Evolutionary conservation across 2,888 invertebrate genomes (phyloP), one percentile per base, ranked within the genome.

Genomic region (Epirrita christyi): DNA sequence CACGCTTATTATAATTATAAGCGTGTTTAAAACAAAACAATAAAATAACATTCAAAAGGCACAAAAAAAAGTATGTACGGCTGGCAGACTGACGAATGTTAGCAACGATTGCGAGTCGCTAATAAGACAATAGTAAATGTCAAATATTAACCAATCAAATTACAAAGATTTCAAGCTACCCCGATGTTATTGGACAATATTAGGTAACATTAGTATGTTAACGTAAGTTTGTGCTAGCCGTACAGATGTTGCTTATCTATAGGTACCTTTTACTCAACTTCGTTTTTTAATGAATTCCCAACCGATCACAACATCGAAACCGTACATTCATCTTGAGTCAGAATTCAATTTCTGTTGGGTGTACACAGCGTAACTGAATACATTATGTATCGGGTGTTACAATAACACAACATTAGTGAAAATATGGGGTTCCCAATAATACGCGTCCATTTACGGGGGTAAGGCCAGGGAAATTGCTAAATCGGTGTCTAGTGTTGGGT

Each of bases 321-420:
- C 42, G 37, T 54, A 37, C 34, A 57, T 54, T 54, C 60, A 51
- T 51, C 29, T 32, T 6, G 52, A 53, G 43, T 51, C 64, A 54
- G 67, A 68, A 72, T 71, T 71, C 68, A 67, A 72, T 65, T 53
- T 53, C 45, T 47, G 43, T 28, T 27, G 36, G 46, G 21, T 28
- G 29, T 50, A 47, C 49, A 63, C 58, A 54, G 73, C 63, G 72
- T 74, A 71, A 74, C 68, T 60, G 59, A 57, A 67, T 68, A 72
- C n/a, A n/a, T n/a, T 64, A 44, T 48, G 48, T 27, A 1, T 55
- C 36, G 43, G 44, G 43, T 58, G 43, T 49, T 49, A 53, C 50
- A 55, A 46, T 57, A 57, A 36, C 49, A 15, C 29, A 53, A 49
- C 44, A 49, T 45, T 49, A 48, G 49, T 37, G 53, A 49, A 49